These are phyloP conservation scores for Enteromius unitaeniatus DNA, from an alignment of 2,797 vertebrate genomes.

Conservation along the genomic window DNA sequence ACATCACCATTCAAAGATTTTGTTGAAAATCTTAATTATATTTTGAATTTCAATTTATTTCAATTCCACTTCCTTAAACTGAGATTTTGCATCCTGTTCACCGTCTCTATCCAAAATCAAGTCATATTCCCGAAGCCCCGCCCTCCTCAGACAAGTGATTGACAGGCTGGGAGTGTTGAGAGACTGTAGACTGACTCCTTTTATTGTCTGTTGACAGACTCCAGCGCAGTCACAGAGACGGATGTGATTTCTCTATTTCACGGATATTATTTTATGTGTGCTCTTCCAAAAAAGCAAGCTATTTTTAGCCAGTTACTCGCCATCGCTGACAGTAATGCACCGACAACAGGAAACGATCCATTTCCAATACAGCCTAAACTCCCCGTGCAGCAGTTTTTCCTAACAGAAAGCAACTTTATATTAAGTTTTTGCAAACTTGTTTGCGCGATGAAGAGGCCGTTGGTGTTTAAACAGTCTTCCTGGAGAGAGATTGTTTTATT, in stretches of 20 bases:
- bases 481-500: conserved; percentile 11
- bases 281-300: background rate
- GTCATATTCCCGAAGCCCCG: background rate
- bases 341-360: background rate
- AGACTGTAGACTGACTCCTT: background rate
- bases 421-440: conserved; percentile 4
- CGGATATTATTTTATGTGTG: conserved; percentile 21
- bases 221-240: background rate
- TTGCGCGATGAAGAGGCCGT: background rate
- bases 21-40: background rate
- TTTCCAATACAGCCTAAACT: conserved; percentile 7
- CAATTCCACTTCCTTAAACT: background rate
- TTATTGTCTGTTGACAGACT: background rate
- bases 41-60: background rate
- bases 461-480: conserved; percentile 40
- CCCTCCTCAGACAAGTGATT: background rate
- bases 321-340: conserved; percentile 16
- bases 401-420: conserved; percentile 2
- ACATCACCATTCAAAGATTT: background rate
- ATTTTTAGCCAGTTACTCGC: conserved; percentile 21
- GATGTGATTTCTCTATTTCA: conserved; percentile 37
- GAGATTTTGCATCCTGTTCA: background rate
- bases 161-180: background rate
- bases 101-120: background rate
- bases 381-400: background rate